Base-by-base conservation (phyloP, 2,797 vertebrate genomes). In the Sebastes miniatus region DNA sequence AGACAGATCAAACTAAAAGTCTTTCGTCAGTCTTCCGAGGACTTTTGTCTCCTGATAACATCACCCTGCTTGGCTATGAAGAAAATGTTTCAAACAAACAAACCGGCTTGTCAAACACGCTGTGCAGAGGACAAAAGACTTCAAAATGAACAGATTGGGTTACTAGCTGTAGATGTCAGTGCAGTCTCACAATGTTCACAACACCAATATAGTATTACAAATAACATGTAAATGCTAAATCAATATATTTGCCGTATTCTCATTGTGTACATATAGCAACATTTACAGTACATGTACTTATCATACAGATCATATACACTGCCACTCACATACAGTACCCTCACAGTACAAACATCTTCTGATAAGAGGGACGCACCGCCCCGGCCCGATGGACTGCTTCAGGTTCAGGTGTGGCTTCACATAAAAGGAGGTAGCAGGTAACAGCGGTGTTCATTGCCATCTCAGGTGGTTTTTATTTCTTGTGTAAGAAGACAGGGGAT, bases 401-500 rank as follows among this genome's bases (percentile, higher is more conserved):
- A 43, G n/a, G 29, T 14, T 54, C 20, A 86, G 63, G 63, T 16
- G 63, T 64, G 63, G 52, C 25, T 25, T 4, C 8, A 5, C 3
- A 76, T 85, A 82, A 82, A 82, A 79, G 79, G 8, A 79, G 36
- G 36, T 54, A 34, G 63, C 69, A 69, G 57, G 16, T 58, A 1
- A 39, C 20, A 52, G 14, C 12, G 12, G 58, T 12, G 1, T 8
- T 12, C 1, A 25, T 67, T 31, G 4, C 2, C 24, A 34, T 8
- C 24, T 56, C 27, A 13, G 16, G 2, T n/a, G 54, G 36, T 7
- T 56, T 9, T 59, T 22, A 12, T 61, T 59, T 27, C 2, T 27
- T 52, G 2, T 73, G 3, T 54, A 2, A n/a, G 18, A 3, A 14
- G 4, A 13, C 12, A 56, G 14, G 8, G 4, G 14, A 39, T 54